Evolutionary conservation across 1,140 invertebrate genomes (phyloP).

Genomic region (Atta cephalotes): DNA sequence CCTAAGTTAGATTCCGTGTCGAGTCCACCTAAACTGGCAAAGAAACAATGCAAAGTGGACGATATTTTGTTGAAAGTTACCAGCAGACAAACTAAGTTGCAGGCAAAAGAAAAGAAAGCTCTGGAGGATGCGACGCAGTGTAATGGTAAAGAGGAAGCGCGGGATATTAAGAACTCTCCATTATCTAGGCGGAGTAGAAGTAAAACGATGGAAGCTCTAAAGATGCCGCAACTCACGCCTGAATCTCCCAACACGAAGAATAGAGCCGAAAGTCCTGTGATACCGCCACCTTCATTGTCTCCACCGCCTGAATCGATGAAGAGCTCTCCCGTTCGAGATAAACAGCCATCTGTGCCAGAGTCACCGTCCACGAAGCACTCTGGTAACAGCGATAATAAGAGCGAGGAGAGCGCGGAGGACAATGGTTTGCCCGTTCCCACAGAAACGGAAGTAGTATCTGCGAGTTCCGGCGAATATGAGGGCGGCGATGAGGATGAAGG

Average conservation of each 20-base stretch:
- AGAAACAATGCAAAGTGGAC: constrained; percentile 83
- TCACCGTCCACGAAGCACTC: constrained; percentile 54
- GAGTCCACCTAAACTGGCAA: constrained; percentile 65
- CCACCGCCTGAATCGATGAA: constrained; percentile 62
- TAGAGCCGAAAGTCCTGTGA: constrained; percentile 66
- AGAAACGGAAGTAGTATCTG: constrained; percentile 78
- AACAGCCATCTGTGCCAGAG: constrained; percentile 78
- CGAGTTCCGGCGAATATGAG: constrained; percentile 87
- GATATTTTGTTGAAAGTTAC: constrained; percentile 84
- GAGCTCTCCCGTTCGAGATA: constrained; percentile 36
- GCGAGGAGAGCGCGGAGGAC: constrained; percentile 44
- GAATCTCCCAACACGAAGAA: constrained; percentile 65
- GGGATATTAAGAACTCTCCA: constrained; percentile 68
- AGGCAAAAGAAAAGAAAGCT: constrained; percentile 79
- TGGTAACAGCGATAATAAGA: constrained; percentile 33
- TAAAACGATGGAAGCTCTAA: constrained; percentile 75
- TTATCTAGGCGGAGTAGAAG: constrained; percentile 78
- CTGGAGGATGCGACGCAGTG: constrained; percentile 72
- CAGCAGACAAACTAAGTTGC: constrained; percentile 80
- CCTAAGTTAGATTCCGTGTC: constrained; percentile 37
- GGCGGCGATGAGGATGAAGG: constrained; percentile 85
- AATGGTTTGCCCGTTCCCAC: constrained; percentile 47
- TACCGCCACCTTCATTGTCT: constrained; percentile 69
- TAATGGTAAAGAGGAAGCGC: constrained; percentile 77
- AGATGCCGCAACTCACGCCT: constrained; percentile 74